Evolutionary conservation across 1,140 invertebrate genomes (phyloP).

Genomic region (Drosophila prosaltans): DNA sequence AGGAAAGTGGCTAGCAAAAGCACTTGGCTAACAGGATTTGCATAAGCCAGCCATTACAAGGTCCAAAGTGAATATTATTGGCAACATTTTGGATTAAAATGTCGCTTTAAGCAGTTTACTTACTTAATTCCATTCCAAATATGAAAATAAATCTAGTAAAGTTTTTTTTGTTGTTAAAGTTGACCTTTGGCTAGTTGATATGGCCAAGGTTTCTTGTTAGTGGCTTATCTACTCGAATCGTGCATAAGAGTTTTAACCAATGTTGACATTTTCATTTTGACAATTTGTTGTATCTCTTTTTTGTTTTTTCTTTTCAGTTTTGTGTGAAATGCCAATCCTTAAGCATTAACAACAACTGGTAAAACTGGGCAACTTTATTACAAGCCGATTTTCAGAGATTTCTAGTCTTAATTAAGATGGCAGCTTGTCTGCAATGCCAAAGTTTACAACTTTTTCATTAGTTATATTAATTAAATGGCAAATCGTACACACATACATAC

Average conservation of each 20-base stretch:
- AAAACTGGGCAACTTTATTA: slow-evolving; percentile 54
- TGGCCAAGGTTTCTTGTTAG: slow-evolving; percentile 15
- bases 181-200: slow-evolving; percentile 8
- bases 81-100: slow-evolving; percentile 8
- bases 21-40: slow-evolving; percentile 30
- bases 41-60: slow-evolving; percentile 24
- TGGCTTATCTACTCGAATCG: slow-evolving; percentile 15
- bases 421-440: slow-evolving; percentile 54
- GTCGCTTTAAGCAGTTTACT: slow-evolving; percentile 5
- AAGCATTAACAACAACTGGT: slow-evolving; percentile 34
- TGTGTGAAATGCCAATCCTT: slow-evolving; percentile 45
- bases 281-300: background rate
- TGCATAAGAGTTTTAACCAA: slow-evolving; percentile 15
- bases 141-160: background rate
- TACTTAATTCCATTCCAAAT: background rate
- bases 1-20: slow-evolving; percentile 26
- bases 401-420: slow-evolving; percentile 65
- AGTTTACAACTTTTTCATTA: slow-evolving; percentile 70
- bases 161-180: background rate
- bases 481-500: slow-evolving; percentile 27
- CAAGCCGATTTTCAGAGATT: slow-evolving; percentile 32
- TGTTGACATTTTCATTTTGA: slow-evolving; percentile 45
- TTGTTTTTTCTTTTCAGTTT: background rate
- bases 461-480: slow-evolving; percentile 75
- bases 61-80: slow-evolving; percentile 6